Evolutionary conservation across 53 echinoderm and acorn worm species (phyloP).

Genomic region (Apostichopus leukothele): DNA sequence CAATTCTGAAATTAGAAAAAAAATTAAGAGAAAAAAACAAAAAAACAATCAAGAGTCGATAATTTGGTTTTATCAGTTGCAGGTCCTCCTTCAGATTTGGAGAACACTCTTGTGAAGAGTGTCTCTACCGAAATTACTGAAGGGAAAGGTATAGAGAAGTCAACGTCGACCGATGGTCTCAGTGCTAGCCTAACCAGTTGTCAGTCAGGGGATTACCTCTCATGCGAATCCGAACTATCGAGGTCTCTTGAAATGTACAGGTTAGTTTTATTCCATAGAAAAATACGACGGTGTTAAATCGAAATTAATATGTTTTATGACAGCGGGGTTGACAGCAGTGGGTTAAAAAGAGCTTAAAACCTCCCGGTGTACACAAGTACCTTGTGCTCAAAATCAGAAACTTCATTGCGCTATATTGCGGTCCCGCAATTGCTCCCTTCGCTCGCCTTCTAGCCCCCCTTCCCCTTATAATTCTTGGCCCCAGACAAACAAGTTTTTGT

Average conservation of each 20-base stretch:
- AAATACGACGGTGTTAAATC: too few relatives aligned
- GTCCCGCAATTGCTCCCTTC: too few relatives aligned
- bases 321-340: too few relatives aligned
- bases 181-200: not conserved
- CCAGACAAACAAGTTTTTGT: too few relatives aligned
- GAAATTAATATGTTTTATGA: too few relatives aligned
- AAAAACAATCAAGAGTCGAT: not conserved
- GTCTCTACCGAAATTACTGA: not conserved
- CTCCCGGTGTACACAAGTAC: too few relatives aligned
- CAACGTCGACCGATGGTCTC: conserved; percentile 7
- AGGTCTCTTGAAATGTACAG: conserved; percentile 17
- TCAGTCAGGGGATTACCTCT: conserved; percentile 36
- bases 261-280: not conserved
- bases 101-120: conserved; percentile 21
- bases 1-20: not conserved
- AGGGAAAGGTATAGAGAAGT: not conserved
- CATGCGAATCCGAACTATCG: conserved; percentile 33
- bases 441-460: too few relatives aligned
- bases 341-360: too few relatives aligned
- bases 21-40: not conserved
- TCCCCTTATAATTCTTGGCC: too few relatives aligned
- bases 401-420: too few relatives aligned
- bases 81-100: not conserved
- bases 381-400: too few relatives aligned
- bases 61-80: not conserved